Evolutionary conservation across 2,113 vertebrate species (phyloP).

Genomic region (Trachemys scripta): DNA sequence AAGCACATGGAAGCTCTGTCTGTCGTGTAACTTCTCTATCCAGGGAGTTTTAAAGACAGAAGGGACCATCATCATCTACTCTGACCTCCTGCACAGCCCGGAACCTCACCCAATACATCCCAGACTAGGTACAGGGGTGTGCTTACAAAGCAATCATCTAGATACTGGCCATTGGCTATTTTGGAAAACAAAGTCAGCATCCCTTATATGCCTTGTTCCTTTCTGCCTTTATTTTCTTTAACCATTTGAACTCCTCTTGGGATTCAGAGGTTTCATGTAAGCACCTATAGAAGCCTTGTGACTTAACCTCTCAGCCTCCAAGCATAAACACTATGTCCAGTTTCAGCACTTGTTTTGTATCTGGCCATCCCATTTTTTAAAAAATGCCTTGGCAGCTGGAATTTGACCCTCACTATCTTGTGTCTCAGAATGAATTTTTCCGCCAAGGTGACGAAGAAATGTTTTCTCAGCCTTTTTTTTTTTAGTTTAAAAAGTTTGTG

Average conservation of each 20-base stretch:
- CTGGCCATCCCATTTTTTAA: background rate
- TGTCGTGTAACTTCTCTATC: too few species aligned
- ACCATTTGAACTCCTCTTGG: background rate
- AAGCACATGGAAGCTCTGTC: background rate
- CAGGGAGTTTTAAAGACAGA: background rate
- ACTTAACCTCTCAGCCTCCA: background rate
- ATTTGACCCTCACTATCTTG: background rate
- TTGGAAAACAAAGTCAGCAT: background rate
- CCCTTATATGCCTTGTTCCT: background rate
- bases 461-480: background rate
- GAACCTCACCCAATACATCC: too few species aligned
- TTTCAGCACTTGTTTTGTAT: background rate
- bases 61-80: background rate
- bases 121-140: background rate
- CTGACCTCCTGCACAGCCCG: background rate
- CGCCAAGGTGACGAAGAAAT: background rate
- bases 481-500: background rate
- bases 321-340: background rate
- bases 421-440: background rate
- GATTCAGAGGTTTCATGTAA: background rate
- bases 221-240: background rate
- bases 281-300: background rate
- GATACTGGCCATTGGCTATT: too few species aligned
- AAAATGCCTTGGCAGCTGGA: background rate
- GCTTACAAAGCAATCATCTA: too few species aligned